Conservation (phyloP, 2,888 invertebrate species). For the Chironomus riparius region DNA sequence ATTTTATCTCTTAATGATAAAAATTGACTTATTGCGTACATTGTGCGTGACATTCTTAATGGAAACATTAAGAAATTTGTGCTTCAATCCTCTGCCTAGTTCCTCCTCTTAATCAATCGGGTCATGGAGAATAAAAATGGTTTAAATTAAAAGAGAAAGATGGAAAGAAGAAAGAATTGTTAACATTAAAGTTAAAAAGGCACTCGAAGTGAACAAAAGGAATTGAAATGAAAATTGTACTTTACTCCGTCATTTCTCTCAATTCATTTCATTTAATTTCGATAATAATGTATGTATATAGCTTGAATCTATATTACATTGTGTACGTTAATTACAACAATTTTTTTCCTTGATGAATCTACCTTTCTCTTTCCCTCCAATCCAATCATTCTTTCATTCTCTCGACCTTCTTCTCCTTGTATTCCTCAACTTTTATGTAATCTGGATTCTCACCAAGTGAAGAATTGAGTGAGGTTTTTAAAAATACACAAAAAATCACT, state of each 20-base stretch:
- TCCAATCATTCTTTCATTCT: not conserved
- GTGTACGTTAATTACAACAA: conserved; percentile 20
- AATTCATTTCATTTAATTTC: not conserved
- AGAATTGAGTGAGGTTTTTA: not conserved
- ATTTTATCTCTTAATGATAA: not conserved
- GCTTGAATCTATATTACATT: not conserved
- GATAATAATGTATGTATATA: too few species aligned
- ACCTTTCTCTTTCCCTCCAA: not conserved
- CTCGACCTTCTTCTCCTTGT: not conserved
- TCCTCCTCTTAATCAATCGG: too few species aligned
- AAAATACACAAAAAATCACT: not conserved
- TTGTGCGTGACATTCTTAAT: too few species aligned
- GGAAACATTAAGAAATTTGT: too few species aligned
- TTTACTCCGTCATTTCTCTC: not conserved
- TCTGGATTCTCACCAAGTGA: not conserved
- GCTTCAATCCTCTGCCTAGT: too few species aligned
- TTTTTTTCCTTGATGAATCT: not conserved
- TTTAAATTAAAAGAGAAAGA: not conserved
- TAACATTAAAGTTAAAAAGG: not conserved
- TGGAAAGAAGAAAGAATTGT: not conserved
- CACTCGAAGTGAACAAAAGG: not conserved
- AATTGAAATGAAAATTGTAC: not conserved
- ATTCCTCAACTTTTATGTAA: conserved; percentile 9
- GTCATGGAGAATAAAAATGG: not conserved
- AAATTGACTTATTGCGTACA: too few species aligned